Evolutionary conservation across 2,888 invertebrate genomes (phyloP).

Genomic region (Noctua janthe): DNA sequence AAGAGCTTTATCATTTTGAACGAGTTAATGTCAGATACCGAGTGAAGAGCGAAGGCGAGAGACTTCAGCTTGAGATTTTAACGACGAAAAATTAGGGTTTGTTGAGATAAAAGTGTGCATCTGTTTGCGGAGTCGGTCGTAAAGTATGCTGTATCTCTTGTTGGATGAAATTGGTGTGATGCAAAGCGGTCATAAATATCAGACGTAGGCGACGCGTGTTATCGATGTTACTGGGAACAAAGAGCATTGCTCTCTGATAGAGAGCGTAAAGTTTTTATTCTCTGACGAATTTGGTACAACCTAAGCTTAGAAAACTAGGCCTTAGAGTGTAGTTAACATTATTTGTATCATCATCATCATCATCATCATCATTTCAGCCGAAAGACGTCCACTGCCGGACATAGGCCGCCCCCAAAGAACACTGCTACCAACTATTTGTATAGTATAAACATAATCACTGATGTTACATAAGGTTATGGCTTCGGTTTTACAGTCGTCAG

Average conservation of each 20-base stretch:
- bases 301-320: not conserved
- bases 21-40: slow-evolving; percentile 59
- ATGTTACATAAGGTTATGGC: too few relatives aligned
- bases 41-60: slow-evolving; percentile 50
- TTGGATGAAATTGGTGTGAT: slow-evolving; percentile 69
- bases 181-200: slow-evolving; percentile 70
- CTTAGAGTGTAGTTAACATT: not conserved
- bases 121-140: slow-evolving; percentile 73
- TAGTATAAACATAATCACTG: not conserved
- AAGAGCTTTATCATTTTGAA: slow-evolving; percentile 49
- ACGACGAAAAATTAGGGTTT: slow-evolving; percentile 69
- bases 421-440: not conserved
- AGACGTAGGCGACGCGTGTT: slow-evolving; percentile 59
- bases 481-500: too few relatives aligned
- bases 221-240: slow-evolving; percentile 61
- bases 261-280: slow-evolving; percentile 49
- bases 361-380: too few relatives aligned
- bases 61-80: slow-evolving; percentile 66
- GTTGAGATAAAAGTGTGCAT: slow-evolving; percentile 72
- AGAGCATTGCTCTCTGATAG: slow-evolving; percentile 50
- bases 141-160: slow-evolving; percentile 70
- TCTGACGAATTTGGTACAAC: slow-evolving; percentile 24
- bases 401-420: too few relatives aligned
- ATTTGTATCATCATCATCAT: not conserved
- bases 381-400: too few relatives aligned